Conservation (phyloP, 2,888 invertebrate genomes). For the Lasioglossum marginatum region DNA sequence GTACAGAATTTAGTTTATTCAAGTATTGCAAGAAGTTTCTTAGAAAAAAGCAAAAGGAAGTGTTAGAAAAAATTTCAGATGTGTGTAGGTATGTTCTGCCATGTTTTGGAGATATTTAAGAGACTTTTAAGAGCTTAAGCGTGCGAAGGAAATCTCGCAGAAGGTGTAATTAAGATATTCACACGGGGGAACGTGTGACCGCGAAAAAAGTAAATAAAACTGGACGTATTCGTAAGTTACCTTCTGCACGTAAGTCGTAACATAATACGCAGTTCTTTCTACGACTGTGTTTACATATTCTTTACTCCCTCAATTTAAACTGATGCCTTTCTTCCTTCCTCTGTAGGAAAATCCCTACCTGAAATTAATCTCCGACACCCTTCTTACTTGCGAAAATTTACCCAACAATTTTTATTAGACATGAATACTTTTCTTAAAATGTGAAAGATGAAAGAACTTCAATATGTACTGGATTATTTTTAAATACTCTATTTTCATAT, state of each 20-base stretch:
- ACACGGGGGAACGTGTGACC: slow-evolving; percentile 21
- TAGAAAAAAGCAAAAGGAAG: neutral
- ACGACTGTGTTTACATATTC: slow-evolving; percentile 6
- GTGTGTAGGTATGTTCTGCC: neutral
- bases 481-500: neutral
- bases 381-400: neutral
- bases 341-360: neutral
- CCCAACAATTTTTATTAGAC: neutral
- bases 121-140: neutral
- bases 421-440: neutral
- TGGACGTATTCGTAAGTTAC: neutral
- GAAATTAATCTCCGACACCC: no score
- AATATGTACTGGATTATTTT: neutral
- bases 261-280: slow-evolving; percentile 30
- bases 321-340: neutral
- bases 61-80: neutral
- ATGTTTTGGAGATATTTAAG: neutral
- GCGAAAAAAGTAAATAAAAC: slow-evolving; percentile 32
- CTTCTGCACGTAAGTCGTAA: slow-evolving; percentile 34
- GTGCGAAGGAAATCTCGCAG: slow-evolving; percentile 25
- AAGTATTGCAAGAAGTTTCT: neutral
- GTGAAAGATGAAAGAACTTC: neutral
- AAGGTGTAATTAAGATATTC: slow-evolving; percentile 43
- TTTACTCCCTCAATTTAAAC: slow-evolving; percentile 22
- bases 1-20: neutral